phyloP scores from a whole-genome alignment of 2,797 vertebrate genomes.

The Myripristis jacobus region DNA sequence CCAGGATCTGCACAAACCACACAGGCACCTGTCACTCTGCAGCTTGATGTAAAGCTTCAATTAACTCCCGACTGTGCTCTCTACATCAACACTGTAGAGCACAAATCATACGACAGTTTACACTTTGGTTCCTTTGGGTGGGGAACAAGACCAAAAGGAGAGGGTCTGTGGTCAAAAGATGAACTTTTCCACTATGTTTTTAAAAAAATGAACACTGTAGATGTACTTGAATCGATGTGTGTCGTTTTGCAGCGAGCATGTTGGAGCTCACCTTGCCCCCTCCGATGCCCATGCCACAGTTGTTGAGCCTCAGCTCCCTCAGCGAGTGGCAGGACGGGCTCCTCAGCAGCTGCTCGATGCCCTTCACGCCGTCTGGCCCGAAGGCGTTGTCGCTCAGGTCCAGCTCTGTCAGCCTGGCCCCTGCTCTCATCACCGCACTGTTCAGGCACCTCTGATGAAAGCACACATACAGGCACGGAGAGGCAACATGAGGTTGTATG shows the following conservation, averaged over 20 bases:
- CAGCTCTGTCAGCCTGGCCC: constrained; percentile 90
- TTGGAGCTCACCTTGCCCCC: constrained; percentile 91
- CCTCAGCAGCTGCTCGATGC: constrained; percentile 91
- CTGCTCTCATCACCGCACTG: constrained; percentile 89
- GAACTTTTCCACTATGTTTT: not conserved
- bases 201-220: too few relatives aligned
- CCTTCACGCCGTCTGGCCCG: constrained; percentile 94
- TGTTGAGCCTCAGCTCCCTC: constrained; percentile 92
- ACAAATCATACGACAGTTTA: too few relatives aligned
- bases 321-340: constrained; percentile 90
- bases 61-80: too few relatives aligned
- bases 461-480: not conserved
- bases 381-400: constrained; percentile 98
- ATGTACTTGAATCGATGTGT: too few relatives aligned
- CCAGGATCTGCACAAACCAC: constrained; percentile 87
- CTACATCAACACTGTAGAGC: too few relatives aligned
- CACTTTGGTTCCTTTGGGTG: too few relatives aligned
- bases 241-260: too few relatives aligned
- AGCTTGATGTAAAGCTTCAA: not conserved
- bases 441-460: constrained; percentile 87
- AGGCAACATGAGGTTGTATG: too few relatives aligned
- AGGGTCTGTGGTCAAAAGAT: not conserved
- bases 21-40: constrained; percentile 10
- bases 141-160: not conserved
- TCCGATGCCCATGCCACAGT: constrained; percentile 96